Conservation (phyloP, 2,888 invertebrate species). For the Acleris emargana region DNA sequence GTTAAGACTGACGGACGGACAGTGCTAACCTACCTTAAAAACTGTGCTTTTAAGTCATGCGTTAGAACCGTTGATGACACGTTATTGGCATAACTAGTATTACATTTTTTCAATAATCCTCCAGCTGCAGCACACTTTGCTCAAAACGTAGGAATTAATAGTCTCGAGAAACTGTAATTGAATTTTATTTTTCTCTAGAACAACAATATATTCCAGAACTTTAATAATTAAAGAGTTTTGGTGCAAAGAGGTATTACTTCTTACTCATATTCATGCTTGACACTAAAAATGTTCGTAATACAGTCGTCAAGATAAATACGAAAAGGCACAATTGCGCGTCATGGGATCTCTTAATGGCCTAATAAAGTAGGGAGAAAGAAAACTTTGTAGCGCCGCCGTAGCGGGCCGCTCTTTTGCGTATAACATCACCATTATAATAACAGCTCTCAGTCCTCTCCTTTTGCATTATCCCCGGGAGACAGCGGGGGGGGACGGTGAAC, state of each 20-base stretch:
- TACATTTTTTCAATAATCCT: no score
- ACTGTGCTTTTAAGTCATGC: no score
- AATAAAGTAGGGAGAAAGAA: constrained; percentile 80
- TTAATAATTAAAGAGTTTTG: neutral
- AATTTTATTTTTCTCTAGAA: no score
- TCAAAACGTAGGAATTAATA: no score
- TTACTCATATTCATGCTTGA: constrained; percentile 3
- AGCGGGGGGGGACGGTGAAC: constrained; percentile 43
- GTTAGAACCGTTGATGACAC: no score
- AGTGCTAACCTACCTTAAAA: no score
- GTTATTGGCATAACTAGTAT: no score
- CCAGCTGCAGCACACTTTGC: no score
- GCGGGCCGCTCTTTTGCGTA: constrained; percentile 76
- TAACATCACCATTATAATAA: constrained; percentile 64
- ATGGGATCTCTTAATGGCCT: constrained; percentile 78
- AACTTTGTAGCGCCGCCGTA: constrained; percentile 64
- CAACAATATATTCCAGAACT: no score
- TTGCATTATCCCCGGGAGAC: constrained; percentile 44
- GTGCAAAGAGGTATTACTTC: neutral
- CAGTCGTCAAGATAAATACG: constrained; percentile 68
- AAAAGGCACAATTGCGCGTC: constrained; percentile 71
- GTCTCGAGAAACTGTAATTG: no score
- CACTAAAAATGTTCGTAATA: constrained; percentile 60
- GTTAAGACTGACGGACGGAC: no score
- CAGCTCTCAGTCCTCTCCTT: constrained; percentile 52